Percentiles rank a stretch among this genome's conserved stretches.
phyloP scores from a whole-genome alignment of 2,888 invertebrate species.

The Drosophila crucigera region DNA sequence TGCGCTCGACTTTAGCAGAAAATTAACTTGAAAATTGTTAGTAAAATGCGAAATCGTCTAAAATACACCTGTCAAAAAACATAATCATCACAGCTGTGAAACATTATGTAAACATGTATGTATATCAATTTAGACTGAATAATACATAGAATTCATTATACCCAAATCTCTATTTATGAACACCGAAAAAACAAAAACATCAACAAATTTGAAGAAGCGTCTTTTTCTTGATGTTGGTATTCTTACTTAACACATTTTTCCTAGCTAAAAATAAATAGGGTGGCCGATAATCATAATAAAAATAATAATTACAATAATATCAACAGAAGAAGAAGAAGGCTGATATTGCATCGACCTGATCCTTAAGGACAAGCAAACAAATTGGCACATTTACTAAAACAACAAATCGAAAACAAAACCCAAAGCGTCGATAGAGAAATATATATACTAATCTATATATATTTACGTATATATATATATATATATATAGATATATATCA shows the following conservation, averaged over 20 bases:
- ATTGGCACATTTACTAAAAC: slow-evolving; percentile 61
- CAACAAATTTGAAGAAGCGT: slow-evolving; percentile 32
- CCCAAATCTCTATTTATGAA: slow-evolving; percentile 35
- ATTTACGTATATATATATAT: not conserved
- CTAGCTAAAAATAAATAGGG: slow-evolving; percentile 68
- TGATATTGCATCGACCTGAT: slow-evolving; percentile 56
- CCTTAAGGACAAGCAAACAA: slow-evolving; percentile 60
- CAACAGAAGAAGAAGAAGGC: not conserved
- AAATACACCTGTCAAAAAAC: not conserved
- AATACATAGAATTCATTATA: slow-evolving; percentile 9
- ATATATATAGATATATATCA: not conserved
- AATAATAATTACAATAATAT: slow-evolving; percentile 40
- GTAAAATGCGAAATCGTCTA: not conserved
- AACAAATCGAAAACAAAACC: slow-evolving; percentile 47
- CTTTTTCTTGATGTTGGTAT: slow-evolving; percentile 26
- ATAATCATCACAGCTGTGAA: slow-evolving; percentile 31
- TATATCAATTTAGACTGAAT: not conserved
- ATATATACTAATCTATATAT: not conserved
- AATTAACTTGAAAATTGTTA: not conserved
- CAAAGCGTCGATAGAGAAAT: slow-evolving; percentile 18
- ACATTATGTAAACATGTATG: slow-evolving; percentile 32
- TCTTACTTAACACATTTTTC: slow-evolving; percentile 40
- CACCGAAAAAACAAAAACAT: slow-evolving; percentile 13
- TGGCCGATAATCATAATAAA: slow-evolving; percentile 51
- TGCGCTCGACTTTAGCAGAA: not conserved